These are phyloP conservation scores for Trematomus loennbergii DNA, from an alignment of 2,113 vertebrate species.

Conservation along the genomic window DNA sequence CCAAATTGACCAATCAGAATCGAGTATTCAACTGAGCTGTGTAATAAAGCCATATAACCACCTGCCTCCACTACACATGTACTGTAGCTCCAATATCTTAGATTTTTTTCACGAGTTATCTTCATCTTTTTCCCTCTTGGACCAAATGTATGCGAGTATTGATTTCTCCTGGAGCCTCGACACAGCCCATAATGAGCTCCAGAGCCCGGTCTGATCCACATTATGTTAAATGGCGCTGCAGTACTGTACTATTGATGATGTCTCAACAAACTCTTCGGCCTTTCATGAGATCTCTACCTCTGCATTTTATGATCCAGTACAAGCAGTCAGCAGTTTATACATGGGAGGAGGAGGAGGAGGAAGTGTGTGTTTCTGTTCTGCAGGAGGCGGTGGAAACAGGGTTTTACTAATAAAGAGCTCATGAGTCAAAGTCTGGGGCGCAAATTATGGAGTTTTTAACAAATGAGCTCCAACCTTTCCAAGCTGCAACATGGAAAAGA, in stretches of 20 bases:
- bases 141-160: conserved; percentile 46
- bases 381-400: too few relatives aligned
- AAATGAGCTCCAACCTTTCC: too few relatives aligned
- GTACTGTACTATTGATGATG: conserved; percentile 53
- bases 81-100: conserved; percentile 36
- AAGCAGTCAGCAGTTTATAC: conserved; percentile 48
- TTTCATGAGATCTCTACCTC: conserved; percentile 26
- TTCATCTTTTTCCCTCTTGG: conserved; percentile 41
- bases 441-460: too few relatives aligned
- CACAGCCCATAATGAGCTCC: conserved; percentile 57
- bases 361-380: background rate
- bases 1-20: too few relatives aligned
- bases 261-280: conserved; percentile 40
- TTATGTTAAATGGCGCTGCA: conserved; percentile 61
- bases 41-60: background rate
- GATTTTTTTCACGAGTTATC: conserved; percentile 45
- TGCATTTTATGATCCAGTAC: conserved; percentile 49
- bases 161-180: conserved; percentile 56
- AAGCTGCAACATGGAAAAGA: too few relatives aligned
- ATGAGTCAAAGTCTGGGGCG: too few relatives aligned
- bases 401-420: too few relatives aligned
- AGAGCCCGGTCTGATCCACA: conserved; percentile 41
- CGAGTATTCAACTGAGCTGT: too few relatives aligned
- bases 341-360: background rate
- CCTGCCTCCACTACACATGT: background rate